phyloP scores from a whole-genome alignment of 2,113 vertebrate genomes.

The Serilophus lunatus region DNA sequence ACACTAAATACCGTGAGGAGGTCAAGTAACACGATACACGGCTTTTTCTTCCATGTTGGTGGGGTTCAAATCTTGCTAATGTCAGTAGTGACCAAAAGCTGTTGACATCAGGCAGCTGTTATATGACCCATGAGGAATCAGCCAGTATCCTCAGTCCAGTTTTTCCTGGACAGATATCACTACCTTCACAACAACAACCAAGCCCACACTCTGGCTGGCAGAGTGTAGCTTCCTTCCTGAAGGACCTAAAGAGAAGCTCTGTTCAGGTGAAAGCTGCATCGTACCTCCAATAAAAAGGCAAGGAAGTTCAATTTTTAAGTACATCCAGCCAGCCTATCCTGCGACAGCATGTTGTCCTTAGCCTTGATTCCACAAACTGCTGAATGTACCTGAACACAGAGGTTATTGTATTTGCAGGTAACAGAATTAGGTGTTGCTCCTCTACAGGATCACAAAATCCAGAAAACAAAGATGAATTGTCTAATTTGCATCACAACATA shows the following conservation, averaged over 20 bases:
- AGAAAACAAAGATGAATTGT: neutral
- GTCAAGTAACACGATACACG: neutral
- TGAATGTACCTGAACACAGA: neutral
- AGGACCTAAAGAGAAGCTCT: neutral
- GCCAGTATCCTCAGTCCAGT: neutral
- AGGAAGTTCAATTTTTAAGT: neutral
- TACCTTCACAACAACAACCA: neutral
- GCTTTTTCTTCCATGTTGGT: neutral
- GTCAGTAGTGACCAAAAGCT: constrained; percentile 32
- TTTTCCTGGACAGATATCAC: constrained; percentile 6
- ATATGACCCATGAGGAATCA: neutral
- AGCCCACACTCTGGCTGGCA: neutral
- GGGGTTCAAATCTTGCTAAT: constrained; percentile 27
- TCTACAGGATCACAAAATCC: neutral
- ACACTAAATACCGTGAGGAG: constrained; percentile 6
- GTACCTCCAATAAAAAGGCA: neutral
- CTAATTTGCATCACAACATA: neutral
- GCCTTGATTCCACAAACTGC: neutral
- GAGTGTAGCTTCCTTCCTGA: neutral
- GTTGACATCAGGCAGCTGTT: constrained; percentile 39
- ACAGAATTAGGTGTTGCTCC: neutral
- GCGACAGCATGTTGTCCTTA: neutral
- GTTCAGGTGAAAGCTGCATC: neutral
- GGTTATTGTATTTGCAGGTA: neutral
- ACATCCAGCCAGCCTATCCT: neutral